phyloP scores from a whole-genome alignment of 2,797 vertebrate genomes.

The Ctenosaura bakeri region DNA sequence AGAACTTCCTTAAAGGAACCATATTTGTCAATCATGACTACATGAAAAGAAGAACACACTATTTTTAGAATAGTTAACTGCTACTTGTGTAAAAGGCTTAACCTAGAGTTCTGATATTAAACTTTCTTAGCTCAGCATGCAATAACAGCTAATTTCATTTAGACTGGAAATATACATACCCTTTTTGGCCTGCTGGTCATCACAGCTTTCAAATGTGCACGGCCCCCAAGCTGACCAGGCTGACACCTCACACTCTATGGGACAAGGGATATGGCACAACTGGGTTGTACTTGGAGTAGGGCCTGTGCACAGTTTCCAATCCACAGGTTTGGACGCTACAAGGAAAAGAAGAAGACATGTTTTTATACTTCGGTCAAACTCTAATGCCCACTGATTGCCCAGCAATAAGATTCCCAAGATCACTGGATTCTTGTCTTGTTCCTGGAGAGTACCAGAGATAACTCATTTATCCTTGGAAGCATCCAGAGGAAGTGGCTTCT shows the following conservation, averaged over 20 bases:
- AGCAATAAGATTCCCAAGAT: constrained; percentile 1
- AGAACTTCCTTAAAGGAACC: not conserved
- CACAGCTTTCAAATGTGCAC: constrained; percentile 95
- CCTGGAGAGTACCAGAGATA: no score
- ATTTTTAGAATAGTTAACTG: not conserved
- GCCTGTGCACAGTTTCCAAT: constrained; percentile 86
- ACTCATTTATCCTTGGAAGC: no score
- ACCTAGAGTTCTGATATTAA: not conserved
- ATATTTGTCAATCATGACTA: not conserved
- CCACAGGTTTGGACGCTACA: constrained; percentile 91
- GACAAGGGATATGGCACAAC: constrained; percentile 93
- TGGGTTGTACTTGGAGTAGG: constrained; percentile 89
- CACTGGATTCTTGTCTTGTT: no score
- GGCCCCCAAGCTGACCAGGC: constrained; percentile 96
- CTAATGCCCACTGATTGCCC: constrained; percentile 45
- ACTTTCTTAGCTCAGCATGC: not conserved
- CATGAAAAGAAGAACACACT: not conserved
- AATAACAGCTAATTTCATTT: not conserved
- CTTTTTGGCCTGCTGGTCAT: constrained; percentile 92
- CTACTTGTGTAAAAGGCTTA: not conserved
- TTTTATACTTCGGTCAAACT: constrained; percentile 27
- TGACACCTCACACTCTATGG: constrained; percentile 92
- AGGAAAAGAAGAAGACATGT: constrained; percentile 48
- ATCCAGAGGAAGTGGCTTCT: constrained; percentile 27
- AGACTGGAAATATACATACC: constrained; percentile 80